Evolutionary conservation across 35 echinoderm and acorn worm species (phyloP).

Genomic region (Apostichopus parvimensis): DNA sequence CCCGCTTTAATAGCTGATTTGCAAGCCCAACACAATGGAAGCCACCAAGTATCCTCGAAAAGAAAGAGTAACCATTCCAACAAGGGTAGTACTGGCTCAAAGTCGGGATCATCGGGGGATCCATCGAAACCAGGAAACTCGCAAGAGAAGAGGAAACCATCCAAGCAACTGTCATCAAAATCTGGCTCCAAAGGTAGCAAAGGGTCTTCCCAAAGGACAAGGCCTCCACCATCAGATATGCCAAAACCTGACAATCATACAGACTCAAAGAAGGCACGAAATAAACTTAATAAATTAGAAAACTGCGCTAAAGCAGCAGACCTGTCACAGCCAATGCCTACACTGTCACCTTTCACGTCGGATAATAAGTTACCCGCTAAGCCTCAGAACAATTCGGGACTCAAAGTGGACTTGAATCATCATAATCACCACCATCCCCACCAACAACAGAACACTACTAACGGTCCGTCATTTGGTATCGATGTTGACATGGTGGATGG

Average conservation of each 20-base stretch:
- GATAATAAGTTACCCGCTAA: background rate
- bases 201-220: background rate
- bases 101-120: background rate
- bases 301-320: background rate
- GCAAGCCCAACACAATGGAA: slow-evolving; percentile 13
- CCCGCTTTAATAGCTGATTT: background rate
- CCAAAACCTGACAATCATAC: slow-evolving; percentile 4
- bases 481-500: background rate
- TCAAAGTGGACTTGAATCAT: background rate
- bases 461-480: background rate
- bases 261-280: slow-evolving; percentile 11
- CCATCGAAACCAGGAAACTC: background rate
- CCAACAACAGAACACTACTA: background rate
- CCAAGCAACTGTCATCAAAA: background rate
- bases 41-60: background rate
- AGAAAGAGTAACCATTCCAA: background rate
- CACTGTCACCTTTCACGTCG: background rate
- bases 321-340: slow-evolving; percentile 3
- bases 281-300: background rate
- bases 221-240: background rate
- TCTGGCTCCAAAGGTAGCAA: background rate
- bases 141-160: background rate
- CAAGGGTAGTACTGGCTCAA: background rate
- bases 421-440: background rate
- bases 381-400: background rate